These are phyloP conservation scores for Drosophila diplacantha DNA, from an alignment of 2,888 invertebrate species.

Conservation along the genomic window DNA sequence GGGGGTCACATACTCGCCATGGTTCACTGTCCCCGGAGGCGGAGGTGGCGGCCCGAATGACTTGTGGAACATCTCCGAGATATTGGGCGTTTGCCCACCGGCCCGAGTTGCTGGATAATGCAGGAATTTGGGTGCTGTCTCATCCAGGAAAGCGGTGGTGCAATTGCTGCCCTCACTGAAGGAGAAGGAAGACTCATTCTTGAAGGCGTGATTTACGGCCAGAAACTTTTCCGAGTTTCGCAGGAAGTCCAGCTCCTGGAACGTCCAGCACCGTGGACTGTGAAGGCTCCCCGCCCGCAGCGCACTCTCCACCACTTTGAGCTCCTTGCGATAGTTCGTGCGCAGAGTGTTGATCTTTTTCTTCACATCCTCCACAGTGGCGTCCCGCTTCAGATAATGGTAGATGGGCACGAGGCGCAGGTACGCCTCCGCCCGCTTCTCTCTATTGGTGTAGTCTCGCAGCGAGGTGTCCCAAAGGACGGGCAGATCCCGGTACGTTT, in stretches of 20 bases:
- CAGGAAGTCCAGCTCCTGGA: constrained; percentile 73
- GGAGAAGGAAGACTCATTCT: constrained; percentile 56
- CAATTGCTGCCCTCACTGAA: constrained; percentile 69
- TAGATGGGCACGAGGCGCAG: constrained; percentile 72
- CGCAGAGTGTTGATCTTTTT: constrained; percentile 76
- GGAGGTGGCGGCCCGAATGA: constrained; percentile 67
- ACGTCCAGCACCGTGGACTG: constrained; percentile 75
- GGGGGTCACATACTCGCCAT: constrained; percentile 37
- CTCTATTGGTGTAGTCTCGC: constrained; percentile 75
- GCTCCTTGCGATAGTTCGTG: constrained; percentile 75
- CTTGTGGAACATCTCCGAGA: constrained; percentile 74
- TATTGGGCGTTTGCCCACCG: constrained; percentile 64
- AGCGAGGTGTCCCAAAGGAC: constrained; percentile 75
- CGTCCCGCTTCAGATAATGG: constrained; percentile 73
- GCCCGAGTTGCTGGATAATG: constrained; percentile 51
- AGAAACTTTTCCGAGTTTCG: constrained; percentile 74
- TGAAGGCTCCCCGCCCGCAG: constrained; percentile 68
- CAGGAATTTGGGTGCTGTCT: constrained; percentile 15
- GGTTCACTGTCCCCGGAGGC: constrained; percentile 16
- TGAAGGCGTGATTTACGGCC: constrained; percentile 68
- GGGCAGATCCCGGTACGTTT: constrained; percentile 73
- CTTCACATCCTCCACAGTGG: constrained; percentile 76
- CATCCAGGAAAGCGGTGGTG: constrained; percentile 62
- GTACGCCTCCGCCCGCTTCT: constrained; percentile 74
- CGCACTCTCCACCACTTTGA: constrained; percentile 73